Percentiles rank a stretch among this genome's conserved stretches.
These are phyloP conservation scores for Diadema setosum DNA, from an alignment of 35 echinoderm and acorn worm genomes.

Conservation along the genomic window DNA sequence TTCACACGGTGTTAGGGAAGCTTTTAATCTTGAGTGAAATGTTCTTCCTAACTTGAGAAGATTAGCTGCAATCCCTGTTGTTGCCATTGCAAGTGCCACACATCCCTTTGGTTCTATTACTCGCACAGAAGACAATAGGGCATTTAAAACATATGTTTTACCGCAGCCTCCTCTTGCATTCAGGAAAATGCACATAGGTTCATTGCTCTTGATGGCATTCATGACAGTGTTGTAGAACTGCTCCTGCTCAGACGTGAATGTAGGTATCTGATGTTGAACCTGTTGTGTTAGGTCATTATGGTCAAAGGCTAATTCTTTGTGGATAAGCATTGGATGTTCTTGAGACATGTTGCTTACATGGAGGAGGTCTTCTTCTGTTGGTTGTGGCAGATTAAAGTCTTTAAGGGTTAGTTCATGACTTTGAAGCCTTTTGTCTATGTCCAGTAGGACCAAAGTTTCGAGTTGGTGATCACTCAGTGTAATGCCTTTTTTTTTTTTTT, in stretches of 20 bases:
- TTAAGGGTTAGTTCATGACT: neutral
- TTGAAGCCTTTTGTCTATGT: neutral
- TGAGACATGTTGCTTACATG: neutral
- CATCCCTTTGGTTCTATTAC: neutral
- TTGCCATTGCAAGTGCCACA: constrained; percentile 5
- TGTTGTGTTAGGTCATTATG: neutral
- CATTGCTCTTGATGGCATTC: neutral
- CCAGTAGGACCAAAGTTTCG: neutral
- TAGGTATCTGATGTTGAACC: neutral
- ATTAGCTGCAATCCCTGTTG: constrained; percentile 18
- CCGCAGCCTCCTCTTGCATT: constrained; percentile 37
- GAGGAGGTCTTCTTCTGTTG: neutral
- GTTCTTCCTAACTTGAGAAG: constrained; percentile 7
- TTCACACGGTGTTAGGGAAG: neutral
- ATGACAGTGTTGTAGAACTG: neutral
- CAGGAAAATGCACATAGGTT: constrained; percentile 4
- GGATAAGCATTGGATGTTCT: neutral
- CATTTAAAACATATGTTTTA: constrained; percentile 33
- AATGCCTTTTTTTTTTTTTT: neutral
- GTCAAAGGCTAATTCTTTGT: neutral
- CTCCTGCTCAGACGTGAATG: neutral
- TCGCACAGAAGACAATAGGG: neutral
- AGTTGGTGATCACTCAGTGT: neutral
- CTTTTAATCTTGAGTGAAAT: constrained; percentile 39
- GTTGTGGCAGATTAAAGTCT: neutral